Base-by-base conservation (phyloP, 2,888 invertebrate genomes). In the Lycocerus yunnanus region DNA sequence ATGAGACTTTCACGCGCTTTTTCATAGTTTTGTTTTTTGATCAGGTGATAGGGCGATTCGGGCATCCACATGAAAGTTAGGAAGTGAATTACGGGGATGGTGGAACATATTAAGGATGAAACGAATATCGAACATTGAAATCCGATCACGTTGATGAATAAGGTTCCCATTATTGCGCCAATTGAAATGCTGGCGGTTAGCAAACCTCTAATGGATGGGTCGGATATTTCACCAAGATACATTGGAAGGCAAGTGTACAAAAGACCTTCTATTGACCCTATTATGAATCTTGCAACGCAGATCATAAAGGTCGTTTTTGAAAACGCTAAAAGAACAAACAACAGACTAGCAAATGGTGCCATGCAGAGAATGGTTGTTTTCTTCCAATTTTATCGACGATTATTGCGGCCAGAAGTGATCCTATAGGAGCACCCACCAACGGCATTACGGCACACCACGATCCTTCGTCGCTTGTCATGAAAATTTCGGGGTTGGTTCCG, bases 391-490 rank as follows among this genome's bases (percentile, higher is more conserved):
- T 88, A 83, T 93, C 92, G 66, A 91, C 91, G 74, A 91, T 85
- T 82, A 91, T 88, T 10, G 92, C 92, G 8, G 91, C 89, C 15
- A 91, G 86, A 11, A 92, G 84, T 11, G 91, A 91, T 66, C 92
- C 92, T 58, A 91, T 86, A 3, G 91, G 90, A 1, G 91, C 91
- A 79, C 92, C 92, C 63, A 92, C 85, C 77, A 92, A 89, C 85
- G 91, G 91, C 81, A 92, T 89, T 60, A 92, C 91, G 0, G 90
- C 91, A 84, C 91, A 90, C 91, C 91, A 91, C 81, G 91, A 90
- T 78, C 89, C 89, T 80, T 90, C 86, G 77, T 88, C 89, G 16
- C 83, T 77, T 9, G 89, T 86, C 65, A 90, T 89, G 60, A 88
- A 88, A 81, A 91, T 90, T 11, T 85, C 82, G 71, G 90, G 89